Percentiles rank a stretch among this genome's conserved stretches.
Conservation (phyloP, 1,140 invertebrate genomes). For the Andrena cerasifolii region DNA sequence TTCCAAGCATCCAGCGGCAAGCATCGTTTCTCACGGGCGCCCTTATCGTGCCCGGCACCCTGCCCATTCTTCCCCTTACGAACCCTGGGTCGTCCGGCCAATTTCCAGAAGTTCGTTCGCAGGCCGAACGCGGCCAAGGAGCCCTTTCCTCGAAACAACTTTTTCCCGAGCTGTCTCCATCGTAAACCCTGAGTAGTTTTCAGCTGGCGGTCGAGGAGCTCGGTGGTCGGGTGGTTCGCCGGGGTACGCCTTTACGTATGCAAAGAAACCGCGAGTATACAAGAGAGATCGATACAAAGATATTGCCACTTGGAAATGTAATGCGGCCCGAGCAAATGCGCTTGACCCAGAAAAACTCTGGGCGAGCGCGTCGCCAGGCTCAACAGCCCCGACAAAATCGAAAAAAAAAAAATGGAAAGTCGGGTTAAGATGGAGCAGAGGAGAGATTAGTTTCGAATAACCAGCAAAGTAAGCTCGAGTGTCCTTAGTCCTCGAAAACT, state of each 20-base stretch:
- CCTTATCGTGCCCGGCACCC: background rate
- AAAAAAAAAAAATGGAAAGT: constrained; percentile 60
- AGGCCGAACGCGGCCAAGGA: too few species aligned
- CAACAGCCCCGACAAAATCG: constrained; percentile 66
- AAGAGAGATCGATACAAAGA: constrained; percentile 66
- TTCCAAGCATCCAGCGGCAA: background rate
- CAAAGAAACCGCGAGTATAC: constrained; percentile 32
- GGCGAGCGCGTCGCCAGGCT: constrained; percentile 42
- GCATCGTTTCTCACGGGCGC: background rate
- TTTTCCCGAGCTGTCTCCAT: background rate
- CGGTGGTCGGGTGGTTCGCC: too few species aligned
- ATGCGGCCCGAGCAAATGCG: constrained; percentile 70
- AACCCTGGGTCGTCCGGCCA: background rate
- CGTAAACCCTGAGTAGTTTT: background rate
- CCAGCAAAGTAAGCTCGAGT: constrained; percentile 40
- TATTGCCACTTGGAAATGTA: constrained; percentile 72
- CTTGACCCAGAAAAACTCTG: constrained; percentile 65
- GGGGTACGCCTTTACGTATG: background rate
- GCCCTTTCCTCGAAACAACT: too few species aligned
- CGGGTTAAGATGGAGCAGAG: constrained; percentile 15
- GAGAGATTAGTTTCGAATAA: constrained; percentile 58
- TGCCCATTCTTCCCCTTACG: background rate
- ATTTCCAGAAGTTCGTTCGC: background rate
- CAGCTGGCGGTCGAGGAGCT: too few species aligned
- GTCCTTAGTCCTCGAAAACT: constrained; percentile 35